Evolutionary conservation across 92 coral and sea anemone genomes (phyloP).

Genomic region (Desmophyllum pertusum): DNA sequence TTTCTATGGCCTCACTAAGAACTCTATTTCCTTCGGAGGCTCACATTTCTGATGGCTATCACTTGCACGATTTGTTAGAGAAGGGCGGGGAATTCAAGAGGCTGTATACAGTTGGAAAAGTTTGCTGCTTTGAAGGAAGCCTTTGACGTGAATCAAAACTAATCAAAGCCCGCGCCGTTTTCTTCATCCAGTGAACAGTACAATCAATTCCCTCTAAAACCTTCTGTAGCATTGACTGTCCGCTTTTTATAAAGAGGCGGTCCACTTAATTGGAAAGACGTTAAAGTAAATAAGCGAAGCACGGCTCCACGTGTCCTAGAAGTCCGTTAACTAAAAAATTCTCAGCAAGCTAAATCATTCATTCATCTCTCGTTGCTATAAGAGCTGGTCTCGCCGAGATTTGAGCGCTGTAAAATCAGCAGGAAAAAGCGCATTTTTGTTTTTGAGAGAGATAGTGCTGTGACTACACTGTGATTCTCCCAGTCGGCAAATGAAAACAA

Average conservation of each 20-base stretch:
- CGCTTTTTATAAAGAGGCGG: not conserved
- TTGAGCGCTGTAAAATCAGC: not conserved
- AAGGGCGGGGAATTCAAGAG: not conserved
- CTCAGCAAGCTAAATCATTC: not conserved
- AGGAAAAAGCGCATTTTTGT: not conserved
- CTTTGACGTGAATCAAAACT: not conserved
- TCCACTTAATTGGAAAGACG: not conserved
- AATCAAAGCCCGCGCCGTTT: not conserved
- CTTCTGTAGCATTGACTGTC: not conserved
- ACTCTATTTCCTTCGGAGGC: not conserved
- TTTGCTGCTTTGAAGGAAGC: not conserved
- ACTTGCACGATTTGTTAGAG: not conserved
- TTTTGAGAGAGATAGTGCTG: not conserved
- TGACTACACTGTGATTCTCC: too few relatives aligned
- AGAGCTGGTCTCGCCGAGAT: not conserved
- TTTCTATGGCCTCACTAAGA: not conserved
- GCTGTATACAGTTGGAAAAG: not conserved
- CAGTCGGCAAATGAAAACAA: not conserved
- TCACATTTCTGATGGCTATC: not conserved
- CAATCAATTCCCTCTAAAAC: not conserved
- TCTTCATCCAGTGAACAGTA: too few relatives aligned
- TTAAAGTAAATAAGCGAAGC: not conserved
- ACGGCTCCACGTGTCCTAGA: not conserved
- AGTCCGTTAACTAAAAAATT: too few relatives aligned
- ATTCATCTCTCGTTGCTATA: not conserved